phyloP scores from a whole-genome alignment of 2,888 invertebrate species.

The Tortricodes alternella region DNA sequence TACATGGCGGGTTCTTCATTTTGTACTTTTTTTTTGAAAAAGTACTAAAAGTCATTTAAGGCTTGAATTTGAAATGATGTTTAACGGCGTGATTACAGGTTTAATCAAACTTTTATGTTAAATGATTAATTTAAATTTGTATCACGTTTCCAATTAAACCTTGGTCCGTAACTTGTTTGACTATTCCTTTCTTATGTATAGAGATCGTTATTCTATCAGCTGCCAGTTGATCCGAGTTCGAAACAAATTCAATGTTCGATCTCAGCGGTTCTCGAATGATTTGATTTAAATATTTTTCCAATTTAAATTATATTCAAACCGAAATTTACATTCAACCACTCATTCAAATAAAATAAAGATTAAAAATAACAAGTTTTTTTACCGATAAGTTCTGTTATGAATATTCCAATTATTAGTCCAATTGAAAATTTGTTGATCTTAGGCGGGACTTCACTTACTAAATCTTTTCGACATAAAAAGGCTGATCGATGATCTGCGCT shows the following conservation, averaged over 20 bases:
- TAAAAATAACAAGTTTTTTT: not conserved
- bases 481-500: no score
- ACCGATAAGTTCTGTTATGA: not conserved
- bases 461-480: no score
- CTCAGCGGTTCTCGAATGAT: not conserved
- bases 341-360: no score
- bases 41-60: no score
- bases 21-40: not conserved
- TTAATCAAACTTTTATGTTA: constrained; percentile 17
- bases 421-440: no score
- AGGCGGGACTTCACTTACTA: no score
- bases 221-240: not conserved
- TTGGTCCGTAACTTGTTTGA: constrained; percentile 33
- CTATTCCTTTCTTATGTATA: constrained; percentile 30
- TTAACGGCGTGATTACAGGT: not conserved
- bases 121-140: constrained; percentile 28
- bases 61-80: not conserved
- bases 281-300: not conserved
- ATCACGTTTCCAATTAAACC: constrained; percentile 38
- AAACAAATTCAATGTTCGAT: not conserved
- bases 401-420: no score
- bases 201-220: not conserved
- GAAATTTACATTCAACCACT: not conserved
- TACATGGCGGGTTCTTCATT: no score
- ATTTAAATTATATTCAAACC: not conserved